These are phyloP conservation scores for Peromyscus attwateri DNA, from an alignment of 2,797 vertebrate genomes.

Conservation along the genomic window DNA sequence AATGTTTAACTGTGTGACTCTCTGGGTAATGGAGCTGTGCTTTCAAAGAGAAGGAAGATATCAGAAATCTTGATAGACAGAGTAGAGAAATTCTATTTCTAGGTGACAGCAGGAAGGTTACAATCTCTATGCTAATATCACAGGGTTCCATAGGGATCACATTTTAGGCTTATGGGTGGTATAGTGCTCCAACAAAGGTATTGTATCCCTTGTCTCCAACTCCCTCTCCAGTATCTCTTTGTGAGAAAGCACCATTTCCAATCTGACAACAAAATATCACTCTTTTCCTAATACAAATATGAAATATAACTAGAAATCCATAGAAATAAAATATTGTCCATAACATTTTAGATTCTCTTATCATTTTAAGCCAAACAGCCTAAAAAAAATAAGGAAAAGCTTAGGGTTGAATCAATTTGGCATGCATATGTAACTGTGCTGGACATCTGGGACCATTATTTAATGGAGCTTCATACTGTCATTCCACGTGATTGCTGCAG, in stretches of 20 bases:
- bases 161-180: no score
- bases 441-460: slow-evolving; percentile 20
- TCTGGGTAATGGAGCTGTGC: neutral
- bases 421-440: neutral
- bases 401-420: slow-evolving; percentile 46
- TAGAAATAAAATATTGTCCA: slow-evolving; percentile 36
- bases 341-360: slow-evolving; percentile 32
- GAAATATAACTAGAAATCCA: slow-evolving; percentile 38
- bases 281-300: slow-evolving; percentile 51
- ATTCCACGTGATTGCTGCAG: slow-evolving; percentile 63
- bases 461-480: neutral
- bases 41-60: neutral
- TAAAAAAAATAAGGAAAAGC: slow-evolving; percentile 43
- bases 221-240: neutral
- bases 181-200: neutral
- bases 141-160: neutral
- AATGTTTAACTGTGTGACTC: neutral
- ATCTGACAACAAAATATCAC: neutral
- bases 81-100: neutral
- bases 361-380: slow-evolving; percentile 61
- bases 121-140: neutral
- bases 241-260: neutral
- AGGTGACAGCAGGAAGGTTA: neutral
- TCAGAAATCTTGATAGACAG: neutral
- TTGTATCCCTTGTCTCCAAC: neutral